Percentiles rank a stretch among this genome's conserved stretches.
Evolutionary conservation across 2,113 vertebrate species (phyloP).

Genomic region (Beaufortia kweichowensis): DNA sequence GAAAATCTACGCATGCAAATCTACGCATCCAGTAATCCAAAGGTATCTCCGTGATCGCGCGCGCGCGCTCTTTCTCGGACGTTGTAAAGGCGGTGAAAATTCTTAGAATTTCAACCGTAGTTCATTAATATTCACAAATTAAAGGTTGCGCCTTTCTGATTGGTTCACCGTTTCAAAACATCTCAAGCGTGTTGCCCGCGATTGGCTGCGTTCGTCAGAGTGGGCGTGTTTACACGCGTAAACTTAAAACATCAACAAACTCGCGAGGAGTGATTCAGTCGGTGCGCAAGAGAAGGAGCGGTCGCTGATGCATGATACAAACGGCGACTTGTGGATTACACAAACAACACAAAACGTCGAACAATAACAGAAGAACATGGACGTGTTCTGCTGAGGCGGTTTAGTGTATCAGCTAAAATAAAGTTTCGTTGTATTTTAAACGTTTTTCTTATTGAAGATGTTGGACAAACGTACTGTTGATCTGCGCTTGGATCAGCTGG

Average conservation of each 20-base stretch:
- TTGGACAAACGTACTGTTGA: constrained; percentile 63
- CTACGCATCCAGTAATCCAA: neutral
- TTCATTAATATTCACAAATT: constrained; percentile 48
- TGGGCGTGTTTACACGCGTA: constrained; percentile 47
- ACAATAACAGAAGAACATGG: constrained; percentile 16
- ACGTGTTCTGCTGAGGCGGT: constrained; percentile 12
- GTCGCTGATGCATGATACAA: neutral
- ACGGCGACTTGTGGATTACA: neutral
- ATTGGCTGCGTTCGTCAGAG: constrained; percentile 2
- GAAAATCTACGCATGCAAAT: neutral
- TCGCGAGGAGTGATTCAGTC: too few species aligned
- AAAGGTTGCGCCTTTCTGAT: constrained; percentile 29
- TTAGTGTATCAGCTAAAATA: neutral
- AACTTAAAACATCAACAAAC: constrained; percentile 56
- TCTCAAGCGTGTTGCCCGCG: neutral
- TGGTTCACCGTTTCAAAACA: constrained; percentile 55
- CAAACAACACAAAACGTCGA: neutral
- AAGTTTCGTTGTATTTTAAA: constrained; percentile 1
- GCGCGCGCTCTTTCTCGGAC: constrained; percentile 40
- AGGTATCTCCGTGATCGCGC: neutral
- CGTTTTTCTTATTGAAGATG: constrained; percentile 43
- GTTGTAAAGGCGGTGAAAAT: constrained; percentile 8
- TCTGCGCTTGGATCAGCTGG: constrained; percentile 50
- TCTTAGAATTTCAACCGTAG: constrained; percentile 24
- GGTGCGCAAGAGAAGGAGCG: neutral